Evolutionary conservation across 1,140 invertebrate genomes (phyloP), one percentile per base, ranked within the genome.

Genomic region (Chironomus tepperi): DNA sequence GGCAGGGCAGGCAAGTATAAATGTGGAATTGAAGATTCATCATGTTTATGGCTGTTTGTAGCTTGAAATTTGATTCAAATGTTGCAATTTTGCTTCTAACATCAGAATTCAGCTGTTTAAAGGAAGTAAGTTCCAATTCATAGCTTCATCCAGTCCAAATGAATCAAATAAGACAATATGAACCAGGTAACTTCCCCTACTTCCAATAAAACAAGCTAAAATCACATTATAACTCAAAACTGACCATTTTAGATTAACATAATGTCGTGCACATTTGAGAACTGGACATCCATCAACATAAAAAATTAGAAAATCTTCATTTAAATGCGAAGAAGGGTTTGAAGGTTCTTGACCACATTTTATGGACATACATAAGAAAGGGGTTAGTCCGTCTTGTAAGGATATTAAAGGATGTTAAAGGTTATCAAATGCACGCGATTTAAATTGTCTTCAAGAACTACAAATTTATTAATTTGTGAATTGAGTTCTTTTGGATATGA

Each of bases 391-490:
- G 9, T 15, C 47, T 57, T 57, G 47, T 15, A 57, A 57, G 47
- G 12, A 57, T 15, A n/a, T 57, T 12, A 57, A 70, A 70, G n/a
- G n/a, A 70, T 70, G 65, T 70, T 70, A 70, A 70, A 70, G 65
- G 65, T 70, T 70, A 70, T 70, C 65, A 16, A 9, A 70, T 16
- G 18, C 47, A 57, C 65, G 65, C 18, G 65, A 70, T 70, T 70
- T 70, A 1, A 70, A 70, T 70, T 70, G 19, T 70, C 65, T 70
- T 70, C 16, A 70, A 70, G 65, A 70, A 70, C 2, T 34, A 34
- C 19, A 70, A 19, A 18, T 70, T 70, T 21, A 70, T 70, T 70
- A 70, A 70, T 70, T 70, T 70, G 65, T 70, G 15, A 70, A 70
- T 70, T 70, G 65, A 12, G 9, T 57, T 43, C n/a, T 34, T 34